Evolutionary conservation across 2,797 vertebrate species (phyloP).

Genomic region (Anabas testudineus): DNA sequence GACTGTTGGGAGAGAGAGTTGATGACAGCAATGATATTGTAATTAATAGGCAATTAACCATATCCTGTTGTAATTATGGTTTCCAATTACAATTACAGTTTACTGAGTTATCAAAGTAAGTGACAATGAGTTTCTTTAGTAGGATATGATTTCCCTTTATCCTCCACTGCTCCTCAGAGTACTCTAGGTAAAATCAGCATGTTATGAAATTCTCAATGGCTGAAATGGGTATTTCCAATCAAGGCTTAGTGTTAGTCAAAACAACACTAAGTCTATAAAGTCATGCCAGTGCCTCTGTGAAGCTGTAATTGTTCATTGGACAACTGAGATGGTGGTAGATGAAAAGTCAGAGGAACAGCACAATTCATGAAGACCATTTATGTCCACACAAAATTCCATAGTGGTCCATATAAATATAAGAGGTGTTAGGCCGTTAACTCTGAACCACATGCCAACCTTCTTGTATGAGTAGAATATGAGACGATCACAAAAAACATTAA

Average conservation of each 20-base stretch:
- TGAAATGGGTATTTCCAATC: not conserved
- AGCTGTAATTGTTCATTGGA: too few species aligned
- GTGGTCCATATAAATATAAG: not conserved
- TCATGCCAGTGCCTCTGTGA: not conserved
- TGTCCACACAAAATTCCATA: not conserved
- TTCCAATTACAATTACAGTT: slow-evolving; percentile 49
- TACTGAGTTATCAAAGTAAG: slow-evolving; percentile 25
- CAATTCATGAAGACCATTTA: not conserved
- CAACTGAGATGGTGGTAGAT: too few species aligned
- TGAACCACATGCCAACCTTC: not conserved
- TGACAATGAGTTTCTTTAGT: slow-evolving; percentile 9
- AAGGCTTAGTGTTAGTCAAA: slow-evolving; percentile 1
- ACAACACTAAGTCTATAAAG: too few species aligned
- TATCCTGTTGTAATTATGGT: slow-evolving; percentile 47
- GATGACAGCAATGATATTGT: slow-evolving; percentile 28
- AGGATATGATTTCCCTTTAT: not conserved
- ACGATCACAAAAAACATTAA: not conserved
- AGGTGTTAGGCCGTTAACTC: not conserved
- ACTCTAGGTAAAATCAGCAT: not conserved
- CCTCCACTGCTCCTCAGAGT: not conserved
- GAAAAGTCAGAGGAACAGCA: too few species aligned
- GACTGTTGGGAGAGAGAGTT: not conserved
- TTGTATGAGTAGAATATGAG: not conserved
- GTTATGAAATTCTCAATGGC: too few species aligned
- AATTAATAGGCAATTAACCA: slow-evolving; percentile 62